Percentiles rank a stretch among this genome's conserved stretches.
phyloP scores from a whole-genome alignment of 2,888 invertebrate species.

The Rhingia campestris region DNA sequence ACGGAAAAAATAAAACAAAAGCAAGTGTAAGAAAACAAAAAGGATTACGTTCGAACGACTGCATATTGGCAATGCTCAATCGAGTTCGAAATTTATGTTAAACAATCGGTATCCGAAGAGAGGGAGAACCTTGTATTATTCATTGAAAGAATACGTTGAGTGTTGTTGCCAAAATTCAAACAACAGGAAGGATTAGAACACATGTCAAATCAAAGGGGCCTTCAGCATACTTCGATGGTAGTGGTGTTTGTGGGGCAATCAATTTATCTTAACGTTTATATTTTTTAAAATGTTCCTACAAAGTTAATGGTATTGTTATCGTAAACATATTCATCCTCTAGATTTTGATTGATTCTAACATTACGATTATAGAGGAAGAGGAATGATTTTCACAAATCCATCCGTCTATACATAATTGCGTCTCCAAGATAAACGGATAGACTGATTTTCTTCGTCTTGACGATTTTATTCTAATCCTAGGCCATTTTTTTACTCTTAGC shows the following conservation, averaged over 20 bases:
- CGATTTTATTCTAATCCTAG: too few species aligned
- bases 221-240: neutral
- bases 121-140: constrained; percentile 45
- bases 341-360: too few species aligned
- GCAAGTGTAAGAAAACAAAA: constrained; percentile 49
- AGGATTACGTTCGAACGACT: constrained; percentile 60
- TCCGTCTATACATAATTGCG: too few species aligned
- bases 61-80: constrained; percentile 68
- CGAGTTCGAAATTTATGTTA: constrained; percentile 72
- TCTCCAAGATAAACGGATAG: too few species aligned
- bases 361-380: too few species aligned
- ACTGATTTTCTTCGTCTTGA: too few species aligned
- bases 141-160: constrained; percentile 39
- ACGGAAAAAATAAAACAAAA: constrained; percentile 20
- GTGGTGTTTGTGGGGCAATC: constrained; percentile 55
- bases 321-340: too few species aligned
- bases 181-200: constrained; percentile 61
- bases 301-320: too few species aligned
- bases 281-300: too few species aligned
- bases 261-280: too few species aligned
- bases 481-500: too few species aligned
- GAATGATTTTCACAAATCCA: too few species aligned
- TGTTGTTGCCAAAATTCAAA: constrained; percentile 59
- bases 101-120: constrained; percentile 60
- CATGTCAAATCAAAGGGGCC: constrained; percentile 49